Evolutionary conservation across 1,140 invertebrate genomes (phyloP), one percentile per base, ranked within the genome.

Genomic region (Scaptomyza hsui): DNA sequence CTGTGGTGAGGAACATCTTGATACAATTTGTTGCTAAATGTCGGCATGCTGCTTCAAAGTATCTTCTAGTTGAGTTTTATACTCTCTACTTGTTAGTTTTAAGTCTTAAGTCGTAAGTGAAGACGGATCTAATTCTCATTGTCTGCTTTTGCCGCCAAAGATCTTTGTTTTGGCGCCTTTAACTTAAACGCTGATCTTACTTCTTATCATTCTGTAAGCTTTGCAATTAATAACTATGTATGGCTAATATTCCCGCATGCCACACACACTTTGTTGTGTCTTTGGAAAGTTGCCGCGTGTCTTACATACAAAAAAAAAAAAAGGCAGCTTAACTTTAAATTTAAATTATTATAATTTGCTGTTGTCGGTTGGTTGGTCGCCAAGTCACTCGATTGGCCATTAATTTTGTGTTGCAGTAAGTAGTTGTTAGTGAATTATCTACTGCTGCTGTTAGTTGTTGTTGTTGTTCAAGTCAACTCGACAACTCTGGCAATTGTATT

Each of bases 331-430:
- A 44, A 51, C 26, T 49, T 62, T 51, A 55, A 81, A 80, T 83
- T 79, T 60, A 85, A 85, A 83, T 83, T 73, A 79, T 85, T 80
- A 81, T 72, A 85, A 85, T 85, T 75, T 60, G 70, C 47, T 32
- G 18, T 29, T 65, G 61, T 52, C 44, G 45, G 35, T 62, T 57
- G 16, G 51, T 45, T 47, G 65, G 24, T 48, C 13, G 16, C 32
- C 32, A 37, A 37, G 12, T 37, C 32, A n/a, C 2, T 37, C n/a
- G 32, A n/a, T 62, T 59, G 63, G 64, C 65, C 64, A 68, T 77
- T 82, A 39, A 39, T 51, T 51, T 39, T 67, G 29, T 47, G 35
- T 52, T 35, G 49, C 35, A 39, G 45, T 15, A 26, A 47, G 19
- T 48, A 72, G 42, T 32, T 60, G 51, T 56, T 72, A 47, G 56